Conservation (phyloP, 2,113 vertebrate species). For the Hassar affinis region DNA sequence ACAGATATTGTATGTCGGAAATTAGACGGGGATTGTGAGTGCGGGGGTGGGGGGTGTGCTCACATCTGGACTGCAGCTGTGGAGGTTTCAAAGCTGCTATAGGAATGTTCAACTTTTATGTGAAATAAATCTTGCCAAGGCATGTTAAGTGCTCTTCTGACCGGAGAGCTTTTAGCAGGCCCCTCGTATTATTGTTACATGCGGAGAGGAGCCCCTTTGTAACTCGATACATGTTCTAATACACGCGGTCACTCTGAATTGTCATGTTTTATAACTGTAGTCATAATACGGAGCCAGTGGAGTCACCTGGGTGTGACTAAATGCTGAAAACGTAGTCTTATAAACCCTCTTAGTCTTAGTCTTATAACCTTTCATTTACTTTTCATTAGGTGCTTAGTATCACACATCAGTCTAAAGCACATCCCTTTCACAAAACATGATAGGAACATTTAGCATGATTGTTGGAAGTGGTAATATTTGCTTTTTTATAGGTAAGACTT, state of each 20-base stretch:
- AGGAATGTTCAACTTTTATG: slow-evolving; percentile 52
- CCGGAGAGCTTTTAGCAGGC: slow-evolving; percentile 46
- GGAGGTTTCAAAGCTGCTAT: slow-evolving; percentile 27
- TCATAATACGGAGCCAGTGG: slow-evolving; percentile 17
- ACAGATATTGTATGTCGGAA: slow-evolving; percentile 38
- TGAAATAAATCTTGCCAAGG: slow-evolving; percentile 52
- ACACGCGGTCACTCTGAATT: slow-evolving; percentile 24
- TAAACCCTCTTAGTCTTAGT: not conserved
- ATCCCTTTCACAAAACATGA: not conserved
- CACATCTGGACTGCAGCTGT: slow-evolving; percentile 62
- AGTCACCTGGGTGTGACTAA: slow-evolving; percentile 22
- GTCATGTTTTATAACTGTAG: slow-evolving; percentile 33
- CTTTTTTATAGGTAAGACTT: not conserved
- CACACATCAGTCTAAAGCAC: slow-evolving; percentile 13
- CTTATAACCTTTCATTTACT: not conserved
- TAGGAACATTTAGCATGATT: not conserved
- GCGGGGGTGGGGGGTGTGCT: not conserved
- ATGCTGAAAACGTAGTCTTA: slow-evolving; percentile 11
- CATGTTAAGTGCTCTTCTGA: slow-evolving; percentile 51
- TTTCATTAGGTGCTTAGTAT: slow-evolving; percentile 21
- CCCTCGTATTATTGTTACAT: slow-evolving; percentile 41
- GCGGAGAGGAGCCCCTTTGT: slow-evolving; percentile 37
- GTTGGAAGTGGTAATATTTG: not conserved
- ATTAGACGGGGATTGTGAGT: slow-evolving; percentile 15
- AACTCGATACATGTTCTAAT: slow-evolving; percentile 45